Conservation (phyloP, 2,888 invertebrate genomes). For the Dynastes tityus region DNA sequence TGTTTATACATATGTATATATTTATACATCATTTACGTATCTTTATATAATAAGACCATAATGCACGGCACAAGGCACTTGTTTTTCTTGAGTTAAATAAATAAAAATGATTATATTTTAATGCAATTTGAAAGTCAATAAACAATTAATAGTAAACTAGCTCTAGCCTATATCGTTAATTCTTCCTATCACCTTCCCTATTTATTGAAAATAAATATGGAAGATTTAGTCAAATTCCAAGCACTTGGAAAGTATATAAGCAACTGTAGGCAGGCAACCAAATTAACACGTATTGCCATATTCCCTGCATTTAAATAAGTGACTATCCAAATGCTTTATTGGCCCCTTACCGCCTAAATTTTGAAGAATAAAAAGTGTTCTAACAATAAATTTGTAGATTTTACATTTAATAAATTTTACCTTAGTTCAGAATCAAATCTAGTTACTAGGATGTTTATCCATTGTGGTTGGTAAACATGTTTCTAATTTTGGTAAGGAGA, state of each 20-base stretch:
- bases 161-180: background rate
- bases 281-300: background rate
- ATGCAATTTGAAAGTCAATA: slow-evolving; percentile 55
- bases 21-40: slow-evolving; percentile 49
- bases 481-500: too few relatives aligned
- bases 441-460: too few relatives aligned
- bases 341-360: too few relatives aligned
- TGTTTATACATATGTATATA: slow-evolving; percentile 38
- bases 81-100: slow-evolving; percentile 44
- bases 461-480: too few relatives aligned
- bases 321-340: background rate
- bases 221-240: background rate
- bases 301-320: background rate
- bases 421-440: too few relatives aligned
- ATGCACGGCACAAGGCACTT: slow-evolving; percentile 52
- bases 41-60: slow-evolving; percentile 39
- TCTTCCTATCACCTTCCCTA: background rate
- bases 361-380: too few relatives aligned
- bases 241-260: background rate
- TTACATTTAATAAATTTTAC: background rate
- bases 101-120: slow-evolving; percentile 53
- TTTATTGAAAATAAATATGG: background rate
- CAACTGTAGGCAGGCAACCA: background rate
- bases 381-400: too few relatives aligned
- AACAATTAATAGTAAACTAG: slow-evolving; percentile 51